phyloP scores from a whole-genome alignment of 2,888 invertebrate genomes.

The Congeria kusceri region DNA sequence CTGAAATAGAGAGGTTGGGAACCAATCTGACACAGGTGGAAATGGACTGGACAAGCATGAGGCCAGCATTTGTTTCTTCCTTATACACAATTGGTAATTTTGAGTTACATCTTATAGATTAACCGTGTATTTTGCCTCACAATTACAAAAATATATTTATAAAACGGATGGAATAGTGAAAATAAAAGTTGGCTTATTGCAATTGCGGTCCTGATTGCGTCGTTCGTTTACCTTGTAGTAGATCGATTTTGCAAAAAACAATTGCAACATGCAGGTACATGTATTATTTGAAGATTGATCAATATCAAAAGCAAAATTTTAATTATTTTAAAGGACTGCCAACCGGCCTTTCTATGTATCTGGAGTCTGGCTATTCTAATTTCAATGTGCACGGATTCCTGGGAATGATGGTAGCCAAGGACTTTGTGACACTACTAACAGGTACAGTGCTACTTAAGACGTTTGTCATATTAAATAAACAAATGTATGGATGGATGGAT shows the following conservation, averaged over 20 bases:
- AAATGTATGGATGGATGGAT: too few relatives aligned
- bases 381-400: constrained; percentile 37
- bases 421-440: constrained; percentile 26
- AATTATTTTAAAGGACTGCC: constrained; percentile 30
- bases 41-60: constrained; percentile 44
- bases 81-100: constrained; percentile 24
- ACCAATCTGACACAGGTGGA: constrained; percentile 19
- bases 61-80: constrained; percentile 9
- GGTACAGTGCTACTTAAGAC: constrained; percentile 36
- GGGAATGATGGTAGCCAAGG: constrained; percentile 31
- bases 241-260: too few relatives aligned
- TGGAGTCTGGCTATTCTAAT: constrained; percentile 7
- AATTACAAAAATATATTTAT: too few relatives aligned
- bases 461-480: too few relatives aligned
- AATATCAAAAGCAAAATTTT: neutral
- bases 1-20: constrained; percentile 11
- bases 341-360: constrained; percentile 33
- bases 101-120: too few relatives aligned
- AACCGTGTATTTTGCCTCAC: too few relatives aligned
- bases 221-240: too few relatives aligned
- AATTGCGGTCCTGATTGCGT: too few relatives aligned
- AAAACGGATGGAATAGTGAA: too few relatives aligned
- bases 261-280: too few relatives aligned
- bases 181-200: too few relatives aligned
- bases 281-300: too few relatives aligned